These are phyloP conservation scores for Erpetoichthys calabaricus DNA, from an alignment of 2,797 vertebrate genomes.

Conservation along the genomic window DNA sequence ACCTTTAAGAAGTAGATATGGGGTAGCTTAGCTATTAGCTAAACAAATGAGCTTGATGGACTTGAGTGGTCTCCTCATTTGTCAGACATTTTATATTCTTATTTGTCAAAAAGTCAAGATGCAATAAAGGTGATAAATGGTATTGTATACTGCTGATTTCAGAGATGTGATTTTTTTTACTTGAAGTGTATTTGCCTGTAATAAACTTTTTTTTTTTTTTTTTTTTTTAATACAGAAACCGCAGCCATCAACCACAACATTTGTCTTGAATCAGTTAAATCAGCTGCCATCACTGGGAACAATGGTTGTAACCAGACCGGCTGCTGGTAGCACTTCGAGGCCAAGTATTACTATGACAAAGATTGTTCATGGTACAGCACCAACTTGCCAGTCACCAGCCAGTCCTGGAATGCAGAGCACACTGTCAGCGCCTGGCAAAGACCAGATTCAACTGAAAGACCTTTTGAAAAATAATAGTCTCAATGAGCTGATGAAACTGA, in stretches of 20 bases:
- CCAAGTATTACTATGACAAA: conserved; percentile 93
- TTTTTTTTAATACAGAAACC: conserved; percentile 58
- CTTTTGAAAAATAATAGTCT: conserved; percentile 77
- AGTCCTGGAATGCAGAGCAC: conserved; percentile 49
- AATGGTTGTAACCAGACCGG: conserved; percentile 78
- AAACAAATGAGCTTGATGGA: too few species aligned
- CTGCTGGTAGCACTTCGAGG: conserved; percentile 65
- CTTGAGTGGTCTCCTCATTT: too few species aligned
- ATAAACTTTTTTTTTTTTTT: conserved; percentile 5
- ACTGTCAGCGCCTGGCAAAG: conserved; percentile 64
- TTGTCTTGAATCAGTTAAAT: conserved; percentile 97
- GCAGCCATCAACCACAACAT: conserved; percentile 89
- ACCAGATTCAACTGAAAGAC: conserved; percentile 90
- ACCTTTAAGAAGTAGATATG: too few species aligned
- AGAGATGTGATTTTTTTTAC: background rate
- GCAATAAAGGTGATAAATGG: too few species aligned
- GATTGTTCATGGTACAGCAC: conserved; percentile 74
- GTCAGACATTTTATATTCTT: too few species aligned
- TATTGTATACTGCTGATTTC: too few species aligned
- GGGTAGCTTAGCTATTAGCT: too few species aligned
- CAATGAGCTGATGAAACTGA: conserved; percentile 93
- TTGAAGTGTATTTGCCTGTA: background rate
- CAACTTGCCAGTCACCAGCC: conserved; percentile 60
- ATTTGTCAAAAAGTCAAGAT: too few species aligned
- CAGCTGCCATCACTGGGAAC: conserved; percentile 87